Percentiles rank a stretch among this genome's conserved stretches.
Evolutionary conservation across 2,888 invertebrate genomes (phyloP).

Genomic region (Pemphredon lugubris): DNA sequence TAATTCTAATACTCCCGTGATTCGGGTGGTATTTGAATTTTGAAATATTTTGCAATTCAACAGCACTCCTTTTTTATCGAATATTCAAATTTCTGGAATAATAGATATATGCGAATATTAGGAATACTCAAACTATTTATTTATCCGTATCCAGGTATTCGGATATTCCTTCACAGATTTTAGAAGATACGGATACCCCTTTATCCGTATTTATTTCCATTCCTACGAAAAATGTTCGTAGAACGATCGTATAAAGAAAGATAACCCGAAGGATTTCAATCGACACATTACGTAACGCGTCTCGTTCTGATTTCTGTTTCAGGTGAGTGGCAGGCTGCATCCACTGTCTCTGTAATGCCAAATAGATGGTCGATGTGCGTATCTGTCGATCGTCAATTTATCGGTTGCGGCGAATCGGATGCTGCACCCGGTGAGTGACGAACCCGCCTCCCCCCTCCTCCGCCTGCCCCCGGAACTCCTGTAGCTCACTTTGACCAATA

Average conservation of each 20-base stretch:
- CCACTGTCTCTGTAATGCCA: conserved; percentile 81
- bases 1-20: too few species aligned
- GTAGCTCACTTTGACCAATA: conserved; percentile 76
- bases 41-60: too few species aligned
- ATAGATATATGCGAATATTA: too few species aligned
- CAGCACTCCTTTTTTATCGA: too few species aligned
- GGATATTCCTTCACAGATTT: too few species aligned
- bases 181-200: too few species aligned
- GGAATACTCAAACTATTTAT: too few species aligned
- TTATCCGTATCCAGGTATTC: too few species aligned
- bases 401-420: conserved; percentile 80
- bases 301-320: conserved; percentile 73
- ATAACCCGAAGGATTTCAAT: background rate
- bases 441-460: conserved; percentile 62
- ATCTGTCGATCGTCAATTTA: conserved; percentile 79
- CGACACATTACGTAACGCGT: conserved; percentile 6
- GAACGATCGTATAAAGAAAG: background rate
- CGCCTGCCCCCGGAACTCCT: conserved; percentile 63
- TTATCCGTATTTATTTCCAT: too few species aligned
- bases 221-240: too few species aligned
- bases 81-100: too few species aligned
- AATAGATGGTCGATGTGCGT: conserved; percentile 81
- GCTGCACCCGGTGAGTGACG: conserved; percentile 81
- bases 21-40: too few species aligned
- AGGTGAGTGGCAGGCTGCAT: conserved; percentile 81